Evolutionary conservation across 2,888 invertebrate species (phyloP).

Genomic region (Hypselothyrea guttata): DNA sequence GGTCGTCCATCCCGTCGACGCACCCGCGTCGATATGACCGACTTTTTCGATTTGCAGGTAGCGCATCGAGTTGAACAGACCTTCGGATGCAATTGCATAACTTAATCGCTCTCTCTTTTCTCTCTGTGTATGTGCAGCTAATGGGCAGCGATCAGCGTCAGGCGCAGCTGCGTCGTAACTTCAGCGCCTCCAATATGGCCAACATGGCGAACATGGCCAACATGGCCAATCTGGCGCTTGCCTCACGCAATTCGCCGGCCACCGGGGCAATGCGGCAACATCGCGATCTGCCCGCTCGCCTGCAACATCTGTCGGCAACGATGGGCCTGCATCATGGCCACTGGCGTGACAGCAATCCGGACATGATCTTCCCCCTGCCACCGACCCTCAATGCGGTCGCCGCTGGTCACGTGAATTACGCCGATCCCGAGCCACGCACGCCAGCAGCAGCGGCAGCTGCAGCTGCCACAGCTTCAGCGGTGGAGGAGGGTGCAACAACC

Average conservation of each 20-base stretch:
- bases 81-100: too few relatives aligned
- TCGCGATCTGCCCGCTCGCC: constrained; percentile 48
- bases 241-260: constrained; percentile 24
- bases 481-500: too few relatives aligned
- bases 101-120: too few relatives aligned
- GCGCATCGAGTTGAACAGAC: too few relatives aligned
- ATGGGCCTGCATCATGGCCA: neutral
- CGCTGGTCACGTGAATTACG: constrained; percentile 21
- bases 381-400: constrained; percentile 27
- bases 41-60: constrained; percentile 42
- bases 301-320: constrained; percentile 47
- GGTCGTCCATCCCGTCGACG: constrained; percentile 51
- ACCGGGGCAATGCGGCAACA: too few relatives aligned
- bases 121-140: too few relatives aligned
- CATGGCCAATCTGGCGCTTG: constrained; percentile 1
- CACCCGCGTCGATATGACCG: constrained; percentile 47
- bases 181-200: too few relatives aligned
- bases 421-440: constrained; percentile 19
- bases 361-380: constrained; percentile 29
- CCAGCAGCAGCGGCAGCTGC: too few relatives aligned
- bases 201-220: too few relatives aligned
- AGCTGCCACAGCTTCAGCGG: too few relatives aligned
- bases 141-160: constrained; percentile 34
- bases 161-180: constrained; percentile 10
- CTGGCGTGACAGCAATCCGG: neutral